A percentile compares a stretch with the other conserved stretches of the same genome.
phyloP scores from a whole-genome alignment of 2,113 vertebrate species.

The Microtus oregoni region DNA sequence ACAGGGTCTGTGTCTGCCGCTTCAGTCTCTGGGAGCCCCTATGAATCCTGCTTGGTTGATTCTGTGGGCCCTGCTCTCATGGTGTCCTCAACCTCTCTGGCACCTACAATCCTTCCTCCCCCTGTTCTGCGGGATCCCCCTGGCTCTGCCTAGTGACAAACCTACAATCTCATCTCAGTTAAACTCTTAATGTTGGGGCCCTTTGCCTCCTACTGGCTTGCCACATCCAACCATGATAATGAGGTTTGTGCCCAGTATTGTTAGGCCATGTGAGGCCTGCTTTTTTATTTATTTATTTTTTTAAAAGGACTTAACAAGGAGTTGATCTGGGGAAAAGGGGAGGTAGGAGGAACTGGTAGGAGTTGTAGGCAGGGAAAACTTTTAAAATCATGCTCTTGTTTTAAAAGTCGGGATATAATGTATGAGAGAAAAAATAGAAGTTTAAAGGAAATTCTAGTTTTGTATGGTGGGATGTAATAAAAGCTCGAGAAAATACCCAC shows the following conservation, averaged over 20 bases:
- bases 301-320: neutral
- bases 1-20: neutral
- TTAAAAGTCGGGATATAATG: neutral
- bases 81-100: neutral
- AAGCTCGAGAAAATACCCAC: no score
- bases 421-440: neutral
- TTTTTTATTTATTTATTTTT: neutral
- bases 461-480: neutral
- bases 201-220: neutral
- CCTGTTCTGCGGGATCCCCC: neutral
- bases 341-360: neutral
- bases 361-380: neutral
- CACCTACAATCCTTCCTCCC: neutral
- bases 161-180: neutral
- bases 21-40: neutral
- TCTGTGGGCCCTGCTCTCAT: neutral
- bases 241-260: neutral
- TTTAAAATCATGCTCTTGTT: no score
- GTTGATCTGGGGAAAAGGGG: neutral
- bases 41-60: no score
- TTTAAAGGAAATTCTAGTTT: neutral
- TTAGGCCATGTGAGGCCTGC: neutral
- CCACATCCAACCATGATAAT: neutral
- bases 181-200: no score
- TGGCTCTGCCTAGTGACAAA: neutral